phyloP scores from a whole-genome alignment of 2,797 vertebrate genomes.

The Hozukius guyotensis region DNA sequence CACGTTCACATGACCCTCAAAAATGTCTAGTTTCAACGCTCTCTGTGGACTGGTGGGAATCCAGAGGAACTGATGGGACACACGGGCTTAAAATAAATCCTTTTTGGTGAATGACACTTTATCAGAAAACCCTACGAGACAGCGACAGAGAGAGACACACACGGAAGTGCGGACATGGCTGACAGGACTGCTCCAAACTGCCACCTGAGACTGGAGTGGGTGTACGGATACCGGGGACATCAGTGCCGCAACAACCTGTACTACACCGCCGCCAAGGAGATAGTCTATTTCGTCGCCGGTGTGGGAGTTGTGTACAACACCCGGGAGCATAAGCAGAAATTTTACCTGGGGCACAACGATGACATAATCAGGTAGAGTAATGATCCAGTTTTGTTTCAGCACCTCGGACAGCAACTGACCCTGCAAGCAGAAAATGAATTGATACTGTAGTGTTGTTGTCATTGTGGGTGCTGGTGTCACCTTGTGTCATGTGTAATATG shows the following conservation, averaged over 20 bases:
- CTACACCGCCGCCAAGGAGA: constrained; percentile 98
- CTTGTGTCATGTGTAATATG: constrained; percentile 64
- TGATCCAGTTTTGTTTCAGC: constrained; percentile 53
- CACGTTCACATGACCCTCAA: constrained; percentile 38
- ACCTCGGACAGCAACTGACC: constrained; percentile 70
- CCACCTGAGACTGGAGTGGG: constrained; percentile 98
- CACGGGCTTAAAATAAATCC: constrained; percentile 74
- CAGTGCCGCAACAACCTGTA: constrained; percentile 99
- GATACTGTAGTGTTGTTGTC: constrained; percentile 43
- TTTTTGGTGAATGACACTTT: constrained; percentile 79
- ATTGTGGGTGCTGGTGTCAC: constrained; percentile 59
- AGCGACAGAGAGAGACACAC: constrained; percentile 69
- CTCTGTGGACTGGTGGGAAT: constrained; percentile 58
- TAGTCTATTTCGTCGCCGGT: constrained; percentile 98
- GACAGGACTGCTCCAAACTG: constrained; percentile 96
- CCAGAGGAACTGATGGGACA: constrained; percentile 73
- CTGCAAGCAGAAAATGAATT: not conserved
- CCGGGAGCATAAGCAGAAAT: constrained; percentile 98
- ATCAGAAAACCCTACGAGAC: constrained; percentile 64
- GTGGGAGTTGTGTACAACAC: constrained; percentile 99
- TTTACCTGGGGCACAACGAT: constrained; percentile 98
- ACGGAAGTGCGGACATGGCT: constrained; percentile 89
- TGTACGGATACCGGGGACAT: constrained; percentile 98
- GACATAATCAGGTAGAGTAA: constrained; percentile 96
- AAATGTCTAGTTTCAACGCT: constrained; percentile 63